These are phyloP conservation scores for Tauraco hartlaubi DNA, from an alignment of 2,797 vertebrate species.

Conservation along the genomic window DNA sequence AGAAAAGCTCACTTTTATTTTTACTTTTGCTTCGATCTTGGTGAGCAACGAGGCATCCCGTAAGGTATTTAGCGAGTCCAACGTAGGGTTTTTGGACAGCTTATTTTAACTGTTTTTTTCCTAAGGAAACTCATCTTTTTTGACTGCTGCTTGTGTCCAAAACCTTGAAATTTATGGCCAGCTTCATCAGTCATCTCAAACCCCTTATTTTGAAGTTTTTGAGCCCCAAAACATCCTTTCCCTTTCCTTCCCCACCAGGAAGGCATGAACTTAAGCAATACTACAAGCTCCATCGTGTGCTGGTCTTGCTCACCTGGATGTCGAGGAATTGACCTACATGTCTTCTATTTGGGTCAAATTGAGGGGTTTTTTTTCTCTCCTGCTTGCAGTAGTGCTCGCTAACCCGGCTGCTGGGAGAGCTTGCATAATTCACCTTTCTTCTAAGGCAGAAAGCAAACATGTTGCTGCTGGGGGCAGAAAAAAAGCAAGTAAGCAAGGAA, in stretches of 20 bases:
- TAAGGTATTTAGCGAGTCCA: not conserved
- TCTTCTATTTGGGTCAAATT: not conserved
- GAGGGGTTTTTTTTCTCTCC: not conserved
- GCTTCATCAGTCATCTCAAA: not conserved
- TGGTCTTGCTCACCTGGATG: not conserved
- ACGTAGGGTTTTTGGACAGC: not conserved
- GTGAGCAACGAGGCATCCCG: rapidly evolving
- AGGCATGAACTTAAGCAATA: rapidly evolving
- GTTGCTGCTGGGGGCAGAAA: not conserved
- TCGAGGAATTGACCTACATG: not conserved
- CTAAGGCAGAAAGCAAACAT: not conserved
- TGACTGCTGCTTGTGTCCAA: not conserved
- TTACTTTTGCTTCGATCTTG: rapidly evolving
- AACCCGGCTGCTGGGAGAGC: not conserved
- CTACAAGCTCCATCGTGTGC: not conserved
- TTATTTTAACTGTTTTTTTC: not conserved
- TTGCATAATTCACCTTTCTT: not conserved
- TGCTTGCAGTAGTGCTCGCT: not conserved
- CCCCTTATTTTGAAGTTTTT: not conserved
- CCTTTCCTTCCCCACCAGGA: rapidly evolving
- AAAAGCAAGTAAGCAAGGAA: not conserved
- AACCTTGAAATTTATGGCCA: not conserved
- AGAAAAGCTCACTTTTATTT: not conserved
- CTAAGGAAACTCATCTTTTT: not conserved
- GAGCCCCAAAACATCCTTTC: not conserved